Evolutionary conservation across 2,797 vertebrate genomes (phyloP), one percentile per base, ranked within the genome.

Genomic region (Sebastolobus altivelis): DNA sequence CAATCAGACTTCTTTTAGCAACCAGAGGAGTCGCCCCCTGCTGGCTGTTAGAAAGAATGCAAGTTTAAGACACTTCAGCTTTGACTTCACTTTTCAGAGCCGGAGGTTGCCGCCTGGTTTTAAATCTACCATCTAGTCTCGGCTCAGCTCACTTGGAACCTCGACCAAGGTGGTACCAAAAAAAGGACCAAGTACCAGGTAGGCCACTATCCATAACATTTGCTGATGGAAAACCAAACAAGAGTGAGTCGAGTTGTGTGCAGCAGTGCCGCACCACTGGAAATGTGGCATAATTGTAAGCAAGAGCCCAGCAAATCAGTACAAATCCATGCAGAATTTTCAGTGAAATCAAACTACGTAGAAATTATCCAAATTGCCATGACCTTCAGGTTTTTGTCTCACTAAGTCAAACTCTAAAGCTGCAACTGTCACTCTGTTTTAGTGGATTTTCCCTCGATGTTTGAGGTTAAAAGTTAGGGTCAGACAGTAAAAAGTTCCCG

Each of bases 361-460:
- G 6, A 63, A 49, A 52, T 73, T 6, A 29, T 74, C 72, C 16
- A 20, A 55, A 43, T 22, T n/a, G 5, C 38, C 60, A 40, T 43
- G 20, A 38, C 6, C 33, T 22, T 31, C 33, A 4, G 2, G 22
- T 58, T 37, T 56, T 46, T 62, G 11, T 5, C 29, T 54, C 25
- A 55, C 33, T 37, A 8, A 16, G 4, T n/a, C 11, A 68, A 29
- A 20, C 35, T 35, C 7, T 22, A 20, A 9, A 27, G n/a, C n/a
- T n/a, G 8, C 16, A 74, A 58, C 22, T 22, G 7, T 54, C 25
- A 7, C 11, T 52, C 37, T 12, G 2, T 58, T 65, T 40, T 11
- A 35, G 54, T 22, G 8, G 31, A 65, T 79, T 16, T 72, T 27
- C 55, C 6, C 27, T 72, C 65, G 62, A 60, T 22, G 22, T 56